Percentiles rank a stretch among this genome's conserved stretches.
Evolutionary conservation across 1,140 invertebrate species (phyloP).

Genomic region (Doryteuthis pealeii): DNA sequence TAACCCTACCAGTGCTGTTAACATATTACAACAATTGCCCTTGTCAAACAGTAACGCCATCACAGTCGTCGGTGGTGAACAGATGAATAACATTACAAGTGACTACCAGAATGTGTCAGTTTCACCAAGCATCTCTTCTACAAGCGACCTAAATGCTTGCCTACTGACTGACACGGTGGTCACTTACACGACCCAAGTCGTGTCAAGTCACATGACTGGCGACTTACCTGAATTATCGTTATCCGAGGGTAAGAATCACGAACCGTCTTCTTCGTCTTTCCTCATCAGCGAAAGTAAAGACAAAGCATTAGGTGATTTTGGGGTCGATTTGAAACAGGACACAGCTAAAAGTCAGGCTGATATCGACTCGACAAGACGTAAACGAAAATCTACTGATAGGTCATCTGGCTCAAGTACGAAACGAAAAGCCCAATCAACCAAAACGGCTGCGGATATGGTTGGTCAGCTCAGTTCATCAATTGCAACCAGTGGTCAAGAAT

Average conservation of each 20-base stretch:
- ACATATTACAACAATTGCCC: not conserved
- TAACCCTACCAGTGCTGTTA: not conserved
- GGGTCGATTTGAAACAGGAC: not conserved
- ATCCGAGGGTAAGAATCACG: not conserved
- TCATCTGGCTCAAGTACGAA: not conserved
- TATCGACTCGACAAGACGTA: not conserved
- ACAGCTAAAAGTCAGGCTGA: not conserved
- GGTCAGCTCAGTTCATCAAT: not conserved
- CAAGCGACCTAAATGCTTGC: not conserved
- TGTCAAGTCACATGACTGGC: not conserved
- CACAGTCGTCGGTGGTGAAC: not conserved
- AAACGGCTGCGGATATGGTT: not conserved
- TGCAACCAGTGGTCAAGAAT: not conserved
- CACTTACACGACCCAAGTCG: not conserved
- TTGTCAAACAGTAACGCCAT: not conserved
- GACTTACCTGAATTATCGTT: not conserved
- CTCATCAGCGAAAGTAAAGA: not conserved
- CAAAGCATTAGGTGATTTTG: not conserved
- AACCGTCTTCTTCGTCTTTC: not conserved
- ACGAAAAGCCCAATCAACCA: not conserved
- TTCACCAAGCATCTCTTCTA: not conserved
- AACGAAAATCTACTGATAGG: not conserved
- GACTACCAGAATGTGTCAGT: not conserved
- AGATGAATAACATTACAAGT: not conserved
- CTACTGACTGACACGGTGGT: not conserved